Conservation (phyloP, 2,888 invertebrate genomes). For the Rhodophaea formosa region DNA sequence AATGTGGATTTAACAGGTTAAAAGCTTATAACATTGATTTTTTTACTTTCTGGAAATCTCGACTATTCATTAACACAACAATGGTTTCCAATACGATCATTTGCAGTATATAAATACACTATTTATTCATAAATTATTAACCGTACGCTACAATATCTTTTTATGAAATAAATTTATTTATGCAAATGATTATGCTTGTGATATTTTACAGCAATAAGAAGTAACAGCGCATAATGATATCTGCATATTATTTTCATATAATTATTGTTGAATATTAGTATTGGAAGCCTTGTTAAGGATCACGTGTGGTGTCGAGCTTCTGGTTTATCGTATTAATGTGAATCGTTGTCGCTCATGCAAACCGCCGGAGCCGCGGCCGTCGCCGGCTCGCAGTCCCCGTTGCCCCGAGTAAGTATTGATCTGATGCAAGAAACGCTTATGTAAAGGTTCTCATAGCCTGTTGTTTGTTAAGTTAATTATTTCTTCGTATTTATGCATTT, state of each 20-base stretch:
- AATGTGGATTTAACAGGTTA: conserved; percentile 14
- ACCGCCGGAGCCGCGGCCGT: conserved; percentile 66
- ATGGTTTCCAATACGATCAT: conserved; percentile 27
- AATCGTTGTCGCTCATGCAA: conserved; percentile 81
- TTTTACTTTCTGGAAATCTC: conserved; percentile 15
- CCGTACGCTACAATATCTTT: too few species aligned
- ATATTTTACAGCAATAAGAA: too few species aligned
- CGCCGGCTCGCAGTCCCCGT: conserved; percentile 68
- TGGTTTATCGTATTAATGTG: conserved; percentile 76
- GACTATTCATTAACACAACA: conserved; percentile 28
- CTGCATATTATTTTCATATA: not conserved
- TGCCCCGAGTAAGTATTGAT: conserved; percentile 71
- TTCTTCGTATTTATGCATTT: conserved; percentile 70
- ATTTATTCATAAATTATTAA: too few species aligned
- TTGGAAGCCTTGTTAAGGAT: conserved; percentile 54
- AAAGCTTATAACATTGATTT: conserved; percentile 15
- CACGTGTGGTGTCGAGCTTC: conserved; percentile 63
- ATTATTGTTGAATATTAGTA: conserved; percentile 26
- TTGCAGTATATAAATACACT: not conserved
- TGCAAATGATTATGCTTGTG: too few species aligned
- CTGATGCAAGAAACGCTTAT: conserved; percentile 69
- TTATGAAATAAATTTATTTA: too few species aligned
- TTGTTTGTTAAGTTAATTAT: conserved; percentile 66
- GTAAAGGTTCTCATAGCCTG: conserved; percentile 64
- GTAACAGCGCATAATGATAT: not conserved